Percentiles rank a stretch among this genome's conserved stretches.
Conservation (phyloP, 1,140 invertebrate genomes). For the Coptotermes formosanus region DNA sequence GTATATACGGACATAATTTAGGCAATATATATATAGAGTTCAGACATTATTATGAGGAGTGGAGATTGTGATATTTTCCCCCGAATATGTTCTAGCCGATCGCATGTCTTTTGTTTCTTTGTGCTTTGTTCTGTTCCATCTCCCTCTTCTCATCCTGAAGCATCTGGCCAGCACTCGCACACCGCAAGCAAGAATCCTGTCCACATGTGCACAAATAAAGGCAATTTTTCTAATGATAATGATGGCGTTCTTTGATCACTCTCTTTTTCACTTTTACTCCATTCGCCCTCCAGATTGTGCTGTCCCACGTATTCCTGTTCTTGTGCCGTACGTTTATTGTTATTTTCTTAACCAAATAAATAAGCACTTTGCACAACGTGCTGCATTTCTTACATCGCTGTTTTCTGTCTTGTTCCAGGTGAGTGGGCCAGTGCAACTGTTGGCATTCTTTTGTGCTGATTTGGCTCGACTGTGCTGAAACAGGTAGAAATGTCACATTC, state of each 20-base stretch:
- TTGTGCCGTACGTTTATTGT: background rate
- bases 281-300: background rate
- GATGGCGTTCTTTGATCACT: background rate
- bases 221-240: constrained; percentile 17
- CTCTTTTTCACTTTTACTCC: background rate
- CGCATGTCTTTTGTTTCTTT: background rate
- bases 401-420: background rate
- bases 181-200: background rate
- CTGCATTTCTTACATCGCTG: background rate
- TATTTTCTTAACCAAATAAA: background rate
- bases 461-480: no score
- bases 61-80: no score
- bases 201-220: background rate
- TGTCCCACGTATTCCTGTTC: background rate
- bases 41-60: no score
- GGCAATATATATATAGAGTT: no score
- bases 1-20: no score
- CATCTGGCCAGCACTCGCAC: background rate
- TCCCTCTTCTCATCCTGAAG: background rate
- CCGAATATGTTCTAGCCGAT: background rate
- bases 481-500: no score
- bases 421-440: background rate
- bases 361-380: background rate
- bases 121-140: background rate
- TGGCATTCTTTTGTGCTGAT: no score